phyloP scores from a whole-genome alignment of 2,113 vertebrate genomes.

The Bos taurus region DNA sequence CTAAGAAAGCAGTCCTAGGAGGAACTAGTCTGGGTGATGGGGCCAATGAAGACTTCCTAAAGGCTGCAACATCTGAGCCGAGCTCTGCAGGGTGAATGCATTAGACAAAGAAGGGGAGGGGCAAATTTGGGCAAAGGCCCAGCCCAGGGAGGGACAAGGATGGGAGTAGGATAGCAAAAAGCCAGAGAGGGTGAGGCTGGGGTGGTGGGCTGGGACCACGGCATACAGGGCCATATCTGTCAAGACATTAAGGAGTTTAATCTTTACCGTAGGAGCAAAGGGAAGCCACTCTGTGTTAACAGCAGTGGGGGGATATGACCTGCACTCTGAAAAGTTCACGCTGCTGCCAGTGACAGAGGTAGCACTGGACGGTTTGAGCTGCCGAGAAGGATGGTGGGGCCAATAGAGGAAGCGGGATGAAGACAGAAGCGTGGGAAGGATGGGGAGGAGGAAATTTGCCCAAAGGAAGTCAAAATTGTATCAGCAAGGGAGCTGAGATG shows the following conservation, averaged over 20 bases:
- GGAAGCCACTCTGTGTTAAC: background rate
- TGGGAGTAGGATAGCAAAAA: background rate
- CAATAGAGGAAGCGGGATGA: background rate
- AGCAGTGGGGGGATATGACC: background rate
- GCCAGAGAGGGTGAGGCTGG: background rate
- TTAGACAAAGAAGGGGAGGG: no score
- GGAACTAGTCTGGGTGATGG: background rate
- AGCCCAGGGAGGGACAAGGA: background rate
- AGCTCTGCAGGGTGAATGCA: background rate
- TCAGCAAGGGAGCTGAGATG: background rate
- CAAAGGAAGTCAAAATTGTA: background rate
- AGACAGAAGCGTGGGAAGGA: background rate
- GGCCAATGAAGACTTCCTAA: background rate
- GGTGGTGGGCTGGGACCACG: background rate
- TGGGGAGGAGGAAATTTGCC: background rate
- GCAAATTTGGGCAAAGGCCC: background rate
- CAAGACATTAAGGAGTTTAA: background rate
- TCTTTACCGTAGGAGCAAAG: background rate
- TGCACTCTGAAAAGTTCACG: background rate
- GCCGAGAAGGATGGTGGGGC: background rate
- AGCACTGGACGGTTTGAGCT: background rate
- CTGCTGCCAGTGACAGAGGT: background rate
- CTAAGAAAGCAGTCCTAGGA: background rate
- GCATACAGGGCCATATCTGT: no score
- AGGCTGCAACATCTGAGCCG: background rate